These are phyloP conservation scores for Eilema griseolum DNA, from an alignment of 2,888 invertebrate genomes.

Conservation along the genomic window DNA sequence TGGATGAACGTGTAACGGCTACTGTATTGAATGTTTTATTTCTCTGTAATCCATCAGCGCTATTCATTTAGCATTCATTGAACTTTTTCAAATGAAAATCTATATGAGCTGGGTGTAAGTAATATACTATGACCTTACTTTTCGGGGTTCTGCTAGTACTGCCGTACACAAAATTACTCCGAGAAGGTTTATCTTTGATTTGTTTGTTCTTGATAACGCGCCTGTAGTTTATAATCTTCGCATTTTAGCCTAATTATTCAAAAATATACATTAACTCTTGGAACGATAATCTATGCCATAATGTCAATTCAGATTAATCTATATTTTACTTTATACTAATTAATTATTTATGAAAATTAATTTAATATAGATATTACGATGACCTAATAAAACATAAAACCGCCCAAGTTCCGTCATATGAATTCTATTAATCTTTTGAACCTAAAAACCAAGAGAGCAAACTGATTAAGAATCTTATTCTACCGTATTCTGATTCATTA, in stretches of 20 bases:
- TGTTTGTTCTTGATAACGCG: background rate
- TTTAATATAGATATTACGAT: background rate
- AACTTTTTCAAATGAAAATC: background rate
- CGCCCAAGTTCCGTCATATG: background rate
- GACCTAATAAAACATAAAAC: background rate
- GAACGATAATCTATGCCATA: background rate
- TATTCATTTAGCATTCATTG: background rate
- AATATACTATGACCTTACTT: background rate
- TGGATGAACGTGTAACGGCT: background rate
- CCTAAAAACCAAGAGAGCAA: background rate
- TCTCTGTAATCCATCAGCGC: background rate
- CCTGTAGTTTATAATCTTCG: too few relatives aligned
- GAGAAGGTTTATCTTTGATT: too few relatives aligned
- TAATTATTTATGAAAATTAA: background rate
- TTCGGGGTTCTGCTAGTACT: background rate
- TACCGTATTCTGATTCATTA: background rate
- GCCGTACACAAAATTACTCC: background rate
- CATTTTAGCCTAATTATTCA: background rate
- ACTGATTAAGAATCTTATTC: background rate
- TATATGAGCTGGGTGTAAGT: too few relatives aligned
- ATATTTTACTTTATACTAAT: background rate
- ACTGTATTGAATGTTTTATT: slow-evolving; percentile 2
- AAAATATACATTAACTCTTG: background rate
- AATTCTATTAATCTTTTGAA: background rate
- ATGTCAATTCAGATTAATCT: background rate